These are phyloP conservation scores for Sebastes taczanowskii DNA, from an alignment of 2,797 vertebrate genomes.

Conservation along the genomic window DNA sequence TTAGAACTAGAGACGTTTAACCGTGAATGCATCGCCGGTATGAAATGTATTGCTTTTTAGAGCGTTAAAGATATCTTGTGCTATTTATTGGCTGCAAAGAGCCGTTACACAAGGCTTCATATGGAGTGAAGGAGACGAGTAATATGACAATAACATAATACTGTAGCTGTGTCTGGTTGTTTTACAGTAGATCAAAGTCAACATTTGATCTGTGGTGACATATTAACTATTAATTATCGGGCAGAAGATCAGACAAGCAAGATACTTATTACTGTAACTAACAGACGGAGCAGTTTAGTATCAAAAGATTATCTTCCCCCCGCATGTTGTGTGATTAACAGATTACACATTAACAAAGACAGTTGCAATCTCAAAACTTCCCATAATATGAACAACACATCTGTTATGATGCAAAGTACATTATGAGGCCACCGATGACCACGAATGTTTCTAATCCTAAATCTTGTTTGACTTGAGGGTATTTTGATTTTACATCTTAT, in stretches of 20 bases:
- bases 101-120: not conserved
- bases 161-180: not conserved
- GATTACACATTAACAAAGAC: not conserved
- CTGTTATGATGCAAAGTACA: not conserved
- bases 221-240: not conserved
- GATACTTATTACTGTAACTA: not conserved
- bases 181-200: not conserved
- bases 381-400: not conserved
- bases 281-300: not conserved
- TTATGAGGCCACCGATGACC: not conserved
- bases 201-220: not conserved
- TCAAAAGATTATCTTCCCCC: not conserved
- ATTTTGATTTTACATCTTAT: not conserved
- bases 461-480: not conserved
- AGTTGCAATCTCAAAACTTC: not conserved
- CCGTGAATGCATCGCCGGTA: not conserved
- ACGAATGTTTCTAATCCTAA: not conserved
- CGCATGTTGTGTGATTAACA: not conserved
- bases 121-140: not conserved
- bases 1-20: not conserved
- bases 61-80: not conserved
- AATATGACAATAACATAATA: not conserved
- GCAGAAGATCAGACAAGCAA: not conserved
- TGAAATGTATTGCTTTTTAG: not conserved
- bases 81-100: not conserved